Base-by-base conservation (phyloP, 2,888 invertebrate species). In the Hirtodrosophila alboralis region DNA sequence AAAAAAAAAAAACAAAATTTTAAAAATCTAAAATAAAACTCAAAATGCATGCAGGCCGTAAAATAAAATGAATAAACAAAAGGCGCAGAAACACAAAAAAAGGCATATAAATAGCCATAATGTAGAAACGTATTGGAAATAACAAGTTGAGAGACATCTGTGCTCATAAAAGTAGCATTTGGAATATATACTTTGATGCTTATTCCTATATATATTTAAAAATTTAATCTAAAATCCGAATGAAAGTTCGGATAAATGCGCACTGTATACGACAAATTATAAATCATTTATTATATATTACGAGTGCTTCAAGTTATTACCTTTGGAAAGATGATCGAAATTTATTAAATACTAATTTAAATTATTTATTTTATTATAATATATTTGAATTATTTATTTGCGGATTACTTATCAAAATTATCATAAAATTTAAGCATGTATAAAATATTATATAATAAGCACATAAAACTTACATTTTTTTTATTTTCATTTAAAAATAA, bases 1-100 rank as follows among this genome's bases (percentile, higher is more conserved):
- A 40, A 53, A 44, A 54, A 60, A 31, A 31, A 52, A 43, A 8
- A 30, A 45, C 45, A 57, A 40, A 61, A 64, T n/a, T n/a, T n/a
- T n/a, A 54, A 41, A 53, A 48, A 47, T 67, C 63, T 75, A 74
- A 77, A 74, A 59, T 57, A 65, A 74, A 75, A 77, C 58, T 51
- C 58, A 51, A 77, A 75, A 75, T 72, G 75, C 72, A 75, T 72
- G 40, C 72, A 75, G 51, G 48, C 31, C 72, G 49, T 58, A 61
- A 70, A 71, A 64, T 36, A 52, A 49, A 58, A 41, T 36, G 56
- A 51, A 60, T 57, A 62, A 62, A 52, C 54, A 60, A 64, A 52
- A 57, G 12, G 28, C 37, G 23, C 31, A 53, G 30, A 47, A 37
- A 27, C 8, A 37, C 12, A 37, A 28, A 57, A 36, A 41, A 31